phyloP scores from a whole-genome alignment of 2,113 vertebrate species.

The Zingel zingel region DNA sequence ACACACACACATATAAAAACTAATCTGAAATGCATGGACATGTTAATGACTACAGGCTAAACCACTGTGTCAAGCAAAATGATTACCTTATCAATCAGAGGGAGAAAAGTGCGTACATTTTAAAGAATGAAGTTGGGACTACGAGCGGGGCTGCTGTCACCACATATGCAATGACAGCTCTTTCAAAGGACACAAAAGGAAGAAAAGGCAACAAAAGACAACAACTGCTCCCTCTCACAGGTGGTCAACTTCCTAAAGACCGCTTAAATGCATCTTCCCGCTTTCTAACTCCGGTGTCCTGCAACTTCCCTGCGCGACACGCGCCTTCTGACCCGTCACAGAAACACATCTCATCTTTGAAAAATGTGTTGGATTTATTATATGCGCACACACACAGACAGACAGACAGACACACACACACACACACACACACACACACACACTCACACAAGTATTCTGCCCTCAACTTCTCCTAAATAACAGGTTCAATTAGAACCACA shows the following conservation, averaged over 20 bases:
- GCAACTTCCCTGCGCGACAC: conserved; percentile 49
- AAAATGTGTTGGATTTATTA: conserved; percentile 80
- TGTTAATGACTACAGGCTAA: conserved; percentile 51
- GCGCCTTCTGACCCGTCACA: conserved; percentile 57
- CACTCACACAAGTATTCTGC: conserved; percentile 56
- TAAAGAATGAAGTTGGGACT: not conserved
- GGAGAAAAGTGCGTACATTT: conserved; percentile 20
- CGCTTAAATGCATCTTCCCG: conserved; percentile 1
- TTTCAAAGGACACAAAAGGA: conserved; percentile 42
- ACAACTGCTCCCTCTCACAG: conserved; percentile 43
- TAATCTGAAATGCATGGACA: conserved; percentile 37
- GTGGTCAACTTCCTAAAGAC: conserved; percentile 45
- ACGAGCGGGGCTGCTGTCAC: conserved; percentile 8
- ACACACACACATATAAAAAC: conserved; percentile 21
- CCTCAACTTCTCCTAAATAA: conserved; percentile 77
- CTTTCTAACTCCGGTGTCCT: conserved; percentile 19
- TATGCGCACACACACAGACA: conserved; percentile 38
- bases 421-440: conserved; percentile 45
- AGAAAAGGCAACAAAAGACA: conserved; percentile 22
- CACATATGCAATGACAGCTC: conserved; percentile 35
- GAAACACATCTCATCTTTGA: conserved; percentile 71
- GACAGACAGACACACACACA: conserved; percentile 46
- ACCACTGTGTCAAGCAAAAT: conserved; percentile 45
- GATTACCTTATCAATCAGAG: conserved; percentile 46
- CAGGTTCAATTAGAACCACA: conserved; percentile 87